Base-by-base conservation (phyloP, 2,888 invertebrate genomes). In the Bursaphelenchus okinawaensis region DNA sequence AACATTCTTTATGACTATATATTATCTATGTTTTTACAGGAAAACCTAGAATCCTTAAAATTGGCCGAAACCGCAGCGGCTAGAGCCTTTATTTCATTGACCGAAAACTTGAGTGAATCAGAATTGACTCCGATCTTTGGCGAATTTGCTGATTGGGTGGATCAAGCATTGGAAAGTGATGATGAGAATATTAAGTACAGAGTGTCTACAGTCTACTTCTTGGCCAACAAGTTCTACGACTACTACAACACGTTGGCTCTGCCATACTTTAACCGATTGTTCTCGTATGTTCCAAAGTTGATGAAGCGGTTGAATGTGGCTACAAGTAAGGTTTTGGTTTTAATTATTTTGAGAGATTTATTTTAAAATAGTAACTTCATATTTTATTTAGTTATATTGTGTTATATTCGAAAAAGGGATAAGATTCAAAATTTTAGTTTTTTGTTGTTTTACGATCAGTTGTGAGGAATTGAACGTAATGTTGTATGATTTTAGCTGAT, bases 181-280 rank as follows among this genome's bases (percentile, higher is more conserved):
- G 65, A 59, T 23, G 23, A 61, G 4, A n/a, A 62, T 4, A 22
- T 19, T 19, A 27, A 52, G 2, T 16, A 62, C 7, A 67, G 72
- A 23, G 64, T 79, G 8, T 59, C 74, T 19, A 68, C 75, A 8
- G 64, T 76, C 8, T 75, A 77, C 65, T 69, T 72, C 66, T 75
- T 79, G 54, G 74, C 75, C 16, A 79, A 78, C 63, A 52, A 64
- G 73, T 73, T 79, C 57, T 78, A 78, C 65, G 63, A 70, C 16
- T 55, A 70, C 4, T 79, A 72, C 71, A 75, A 77, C 56, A 74
- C 71, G 22, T 60, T 79, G 19, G 74, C 79, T 16, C 64, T 80
- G 27, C 76, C 79, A 3, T 75, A 76, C 59, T 80, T 79, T 52
- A 68, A 68, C 24, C 63, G 71, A 26, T 63, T 79, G n/a, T 63